Evolutionary conservation across 1,140 invertebrate genomes (phyloP), one percentile per base, ranked within the genome.

Genomic region (Bombus vancouverensis): DNA sequence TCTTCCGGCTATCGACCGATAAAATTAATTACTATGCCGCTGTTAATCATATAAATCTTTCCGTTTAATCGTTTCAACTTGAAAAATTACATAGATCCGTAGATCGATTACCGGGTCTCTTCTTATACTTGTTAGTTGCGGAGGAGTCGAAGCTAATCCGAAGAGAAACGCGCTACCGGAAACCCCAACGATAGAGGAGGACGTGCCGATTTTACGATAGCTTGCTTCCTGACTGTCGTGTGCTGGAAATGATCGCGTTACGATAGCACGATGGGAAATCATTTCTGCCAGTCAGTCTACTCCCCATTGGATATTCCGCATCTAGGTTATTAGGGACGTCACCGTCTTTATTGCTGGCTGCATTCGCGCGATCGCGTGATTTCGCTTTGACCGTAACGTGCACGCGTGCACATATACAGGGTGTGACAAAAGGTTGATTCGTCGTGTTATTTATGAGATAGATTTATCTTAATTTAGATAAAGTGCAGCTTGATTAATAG

Each of bases 251-350:
- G 76, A 87, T 72, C 34, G 28, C 47, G 44, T 73, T 57, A 25
- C 74, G 78, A 85, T 81, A 89, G 82, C 32, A 90, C 85, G 75
- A 94, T 93, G 93, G 93, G 93, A 88, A 94, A 92, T 92, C 76
- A 28, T 70, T 85, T 47, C 44, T 87, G 57, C 74, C 90, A 87
- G 92, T 93, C 80, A 90, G 89, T 92, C 44, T 80, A 47, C 34
- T 65, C 34, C 22, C 47, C 57, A 71, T 70, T 68, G n/a, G 79
- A 28, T 28, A 65, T 81, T 77, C 15, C n/a, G 59, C 59, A 53
- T 86, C 77, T 72, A 83, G 81, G 79, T 88, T 89, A 88, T 89
- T 81, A 74, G 39, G 68, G 39, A 85, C 77, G 72, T 39, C 42
- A 71, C 10, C 65, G 47, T 22, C 53, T 75, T 89, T 74, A 74